Percentiles rank a stretch among this genome's conserved stretches.
Conservation (phyloP, 53 echinoderm and acorn worm species). For the Astropecten irregularis region DNA sequence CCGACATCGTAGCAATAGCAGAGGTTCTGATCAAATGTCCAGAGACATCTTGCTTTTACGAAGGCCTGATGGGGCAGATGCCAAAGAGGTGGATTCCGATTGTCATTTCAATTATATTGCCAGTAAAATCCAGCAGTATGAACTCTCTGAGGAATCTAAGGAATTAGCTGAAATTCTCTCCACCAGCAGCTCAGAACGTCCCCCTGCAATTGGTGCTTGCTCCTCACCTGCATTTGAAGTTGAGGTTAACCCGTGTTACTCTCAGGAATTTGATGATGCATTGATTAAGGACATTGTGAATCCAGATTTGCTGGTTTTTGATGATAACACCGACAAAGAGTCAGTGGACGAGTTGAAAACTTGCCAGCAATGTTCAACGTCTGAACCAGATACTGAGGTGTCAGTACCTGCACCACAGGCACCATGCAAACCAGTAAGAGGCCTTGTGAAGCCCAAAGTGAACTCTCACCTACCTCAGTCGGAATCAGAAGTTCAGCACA, state of each 20-base stretch:
- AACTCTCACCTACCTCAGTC: constrained; percentile 51
- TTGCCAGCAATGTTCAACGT: constrained; percentile 6
- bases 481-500: constrained; percentile 34
- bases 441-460: constrained; percentile 50
- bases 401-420: constrained; percentile 1
- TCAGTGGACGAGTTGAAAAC: constrained; percentile 7
- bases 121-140: constrained; percentile 55
- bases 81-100: constrained; percentile 72
- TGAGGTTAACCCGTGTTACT: constrained; percentile 90
- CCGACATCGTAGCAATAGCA: constrained; percentile 32
- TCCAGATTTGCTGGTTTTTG: background rate
- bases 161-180: constrained; percentile 52
- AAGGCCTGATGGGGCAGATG: constrained; percentile 88
- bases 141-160: constrained; percentile 61
- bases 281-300: constrained; percentile 32
- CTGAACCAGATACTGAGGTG: constrained; percentile 27
- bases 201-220: constrained; percentile 95
- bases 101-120: constrained; percentile 56
- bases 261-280: constrained; percentile 90
- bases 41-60: constrained; percentile 66
- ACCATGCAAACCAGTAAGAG: constrained; percentile 49
- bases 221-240: constrained; percentile 95
- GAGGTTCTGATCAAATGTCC: constrained; percentile 27
- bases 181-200: constrained; percentile 72
- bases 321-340: constrained; percentile 17